Evolutionary conservation across 2,797 vertebrate species (phyloP), one percentile per base, ranked within the genome.

Genomic region (Varecia variegata): DNA sequence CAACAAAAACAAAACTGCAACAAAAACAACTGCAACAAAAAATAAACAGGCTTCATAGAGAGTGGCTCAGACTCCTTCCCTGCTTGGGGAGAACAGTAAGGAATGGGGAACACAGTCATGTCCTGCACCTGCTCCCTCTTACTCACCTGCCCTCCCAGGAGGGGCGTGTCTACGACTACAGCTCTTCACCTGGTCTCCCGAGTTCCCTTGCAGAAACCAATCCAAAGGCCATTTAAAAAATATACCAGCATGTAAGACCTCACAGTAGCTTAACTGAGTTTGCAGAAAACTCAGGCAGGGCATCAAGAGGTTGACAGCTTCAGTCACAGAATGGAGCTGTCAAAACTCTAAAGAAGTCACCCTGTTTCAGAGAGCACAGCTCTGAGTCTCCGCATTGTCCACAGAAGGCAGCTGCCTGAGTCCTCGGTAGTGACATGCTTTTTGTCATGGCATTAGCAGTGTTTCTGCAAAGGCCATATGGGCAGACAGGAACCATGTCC

Each of bases 11-110:
- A 90, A 58, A 90, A 54, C 23, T 23, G 32, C n/a, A 60, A 62
- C n/a, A 50, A 80, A 60, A 96, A 90, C 62, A 90, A 54, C 23
- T 23, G 32, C n/a, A 60, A 62, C n/a, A 50, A 80, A 60, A 96
- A 84, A 21, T 43, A 43, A 96, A 68, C 18, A 68, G 14, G 30
- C 88, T 77, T 88, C 35, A 25, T 25, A 35, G 3, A 35, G 2
- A 7, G 21, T 23, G 20, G 38, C 43, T 80, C 65, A 47, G 65
- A 81, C 43, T 56, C 47, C 45, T 43, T 90, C 21, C 14, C 4
- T 40, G 60, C 10, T 20, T 38, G 17, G 73, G 54, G 58, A 56
- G 62, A 23, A 15, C 8, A 76, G 60, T 15, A 27, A 67, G n/a
- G 15, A 52, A 52, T 3, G 0, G 3, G 27, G 14, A 25, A 1